Base-by-base conservation (phyloP, 1,140 invertebrate genomes). In the Cyclargus thomasi region DNA sequence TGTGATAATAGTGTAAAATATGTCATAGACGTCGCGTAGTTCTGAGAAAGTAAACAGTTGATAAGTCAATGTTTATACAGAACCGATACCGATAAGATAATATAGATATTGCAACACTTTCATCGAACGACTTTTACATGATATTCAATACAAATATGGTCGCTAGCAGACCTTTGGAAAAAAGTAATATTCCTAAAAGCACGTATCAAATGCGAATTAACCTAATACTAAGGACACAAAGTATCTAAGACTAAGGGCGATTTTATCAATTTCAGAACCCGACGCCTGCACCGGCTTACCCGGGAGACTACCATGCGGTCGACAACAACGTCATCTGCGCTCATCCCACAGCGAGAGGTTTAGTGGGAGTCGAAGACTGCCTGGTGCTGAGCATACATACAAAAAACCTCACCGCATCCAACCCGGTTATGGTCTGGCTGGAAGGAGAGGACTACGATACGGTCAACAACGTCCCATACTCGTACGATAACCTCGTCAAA, bases 351-450 rank as follows among this genome's bases (percentile, higher is more conserved):
- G 6, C 73, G 0, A 23, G 77, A 62, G 88, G 86, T 0, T 64
- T 84, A 5, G 73, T 85, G 6, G 88, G 88, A 8, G 68, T 69
- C 6, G 88, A 90, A 76, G 75, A 90, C 69, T 90, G 88, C 62
- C 68, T 90, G 0, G 77, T 75, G n/a, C 74, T 90, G 0, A 80
- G 75, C 39, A 75, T 90, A 3, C 78, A 79, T 57, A 84, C 86
- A 1, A 78, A 73, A 55, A 81, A 85, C 20, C n/a, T 78, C 0
- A 80, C 80, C 2, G 69, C 77, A 2, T 69, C 72, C 0, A 82
- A 82, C 67, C 88, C 88, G 17, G 85, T 90, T 2, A 18, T 88
- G 10, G 86, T 90, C 6, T 86, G 78, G 77, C 70, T 90, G 4
- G 74, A 83, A 53, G 79, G 85, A 16, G 81, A 86, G 71, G 78